A percentile compares a stretch with the other conserved stretches of the same genome.
Conservation (phyloP, 2,797 vertebrate species). For the Todus mexicanus region DNA sequence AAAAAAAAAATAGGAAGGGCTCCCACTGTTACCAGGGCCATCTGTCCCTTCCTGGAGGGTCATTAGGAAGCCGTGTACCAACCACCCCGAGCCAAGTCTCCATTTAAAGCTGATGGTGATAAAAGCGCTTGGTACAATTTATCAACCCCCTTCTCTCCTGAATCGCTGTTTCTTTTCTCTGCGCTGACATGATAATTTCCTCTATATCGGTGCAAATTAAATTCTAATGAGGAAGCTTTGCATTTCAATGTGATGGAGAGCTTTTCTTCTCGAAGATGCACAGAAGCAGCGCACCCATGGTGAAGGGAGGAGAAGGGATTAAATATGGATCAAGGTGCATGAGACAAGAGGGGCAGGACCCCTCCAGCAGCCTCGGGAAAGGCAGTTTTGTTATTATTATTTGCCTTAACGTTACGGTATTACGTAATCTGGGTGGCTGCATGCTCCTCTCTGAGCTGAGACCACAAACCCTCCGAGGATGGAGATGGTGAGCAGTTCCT, state of each 20-base stretch:
- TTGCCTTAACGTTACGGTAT: not conserved
- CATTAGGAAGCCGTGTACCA: not conserved
- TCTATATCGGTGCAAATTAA: slow-evolving; percentile 54
- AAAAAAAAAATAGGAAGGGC: not conserved
- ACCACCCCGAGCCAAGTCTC: not conserved
- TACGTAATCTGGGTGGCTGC: not conserved
- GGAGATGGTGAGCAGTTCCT: not conserved
- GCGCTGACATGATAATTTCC: slow-evolving; percentile 61
- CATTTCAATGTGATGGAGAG: slow-evolving; percentile 48
- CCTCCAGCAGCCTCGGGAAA: not conserved
- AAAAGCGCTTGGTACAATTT: not conserved
- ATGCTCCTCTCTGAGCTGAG: not conserved
- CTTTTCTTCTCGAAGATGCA: not conserved
- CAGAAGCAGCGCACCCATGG: not conserved
- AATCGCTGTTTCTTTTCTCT: slow-evolving; percentile 24
- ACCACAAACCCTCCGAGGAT: not conserved
- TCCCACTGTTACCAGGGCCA: not conserved
- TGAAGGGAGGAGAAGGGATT: not conserved
- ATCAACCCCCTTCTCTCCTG: not conserved
- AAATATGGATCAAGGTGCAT: not conserved
- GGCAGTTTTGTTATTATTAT: not conserved
- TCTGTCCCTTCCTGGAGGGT: slow-evolving; percentile 17
- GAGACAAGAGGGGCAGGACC: not conserved
- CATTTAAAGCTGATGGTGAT: not conserved
- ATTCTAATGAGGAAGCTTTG: slow-evolving; percentile 58